Evolutionary conservation across 2,888 invertebrate species (phyloP).

Genomic region (Andrena bicolor): DNA sequence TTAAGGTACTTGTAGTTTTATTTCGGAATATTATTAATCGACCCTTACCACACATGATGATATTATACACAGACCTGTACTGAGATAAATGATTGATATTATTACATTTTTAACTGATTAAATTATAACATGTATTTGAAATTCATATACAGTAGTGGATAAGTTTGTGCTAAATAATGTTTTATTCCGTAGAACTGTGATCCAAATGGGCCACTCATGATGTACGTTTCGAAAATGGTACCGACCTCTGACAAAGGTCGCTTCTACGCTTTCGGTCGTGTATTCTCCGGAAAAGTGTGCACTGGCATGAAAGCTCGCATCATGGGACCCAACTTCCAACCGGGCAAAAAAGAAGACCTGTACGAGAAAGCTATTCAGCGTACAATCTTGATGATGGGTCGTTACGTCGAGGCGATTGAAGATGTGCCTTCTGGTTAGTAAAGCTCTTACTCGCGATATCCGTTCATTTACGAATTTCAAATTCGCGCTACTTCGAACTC

Average conservation of each 20-base stretch:
- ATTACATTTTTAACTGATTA: slow-evolving; percentile 41
- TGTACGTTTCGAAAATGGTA: slow-evolving; percentile 99
- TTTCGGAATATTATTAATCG: background rate
- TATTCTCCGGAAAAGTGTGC: slow-evolving; percentile 96
- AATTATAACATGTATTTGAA: background rate
- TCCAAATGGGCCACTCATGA: slow-evolving; percentile 99
- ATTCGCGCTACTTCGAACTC: background rate
- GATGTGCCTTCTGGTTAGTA: slow-evolving; percentile 96
- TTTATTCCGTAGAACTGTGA: slow-evolving; percentile 91
- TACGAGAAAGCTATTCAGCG: slow-evolving; percentile 99
- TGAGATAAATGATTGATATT: slow-evolving; percentile 40
- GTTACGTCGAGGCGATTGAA: slow-evolving; percentile 99
- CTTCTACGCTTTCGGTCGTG: slow-evolving; percentile 99
- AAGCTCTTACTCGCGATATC: background rate
- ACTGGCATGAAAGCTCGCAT: slow-evolving; percentile 98
- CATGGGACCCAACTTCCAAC: slow-evolving; percentile 99
- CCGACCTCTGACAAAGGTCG: slow-evolving; percentile 99
- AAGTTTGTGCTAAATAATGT: slow-evolving; percentile 24
- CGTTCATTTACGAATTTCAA: background rate
- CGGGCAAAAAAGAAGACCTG: slow-evolving; percentile 99
- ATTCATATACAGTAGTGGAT: background rate
- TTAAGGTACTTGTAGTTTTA: slow-evolving; percentile 87
- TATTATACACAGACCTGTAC: slow-evolving; percentile 59
- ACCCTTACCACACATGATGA: slow-evolving; percentile 31
- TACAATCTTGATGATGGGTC: slow-evolving; percentile 99